Evolutionary conservation across 2,888 invertebrate genomes (phyloP).

Genomic region (Amphipoea lucens): DNA sequence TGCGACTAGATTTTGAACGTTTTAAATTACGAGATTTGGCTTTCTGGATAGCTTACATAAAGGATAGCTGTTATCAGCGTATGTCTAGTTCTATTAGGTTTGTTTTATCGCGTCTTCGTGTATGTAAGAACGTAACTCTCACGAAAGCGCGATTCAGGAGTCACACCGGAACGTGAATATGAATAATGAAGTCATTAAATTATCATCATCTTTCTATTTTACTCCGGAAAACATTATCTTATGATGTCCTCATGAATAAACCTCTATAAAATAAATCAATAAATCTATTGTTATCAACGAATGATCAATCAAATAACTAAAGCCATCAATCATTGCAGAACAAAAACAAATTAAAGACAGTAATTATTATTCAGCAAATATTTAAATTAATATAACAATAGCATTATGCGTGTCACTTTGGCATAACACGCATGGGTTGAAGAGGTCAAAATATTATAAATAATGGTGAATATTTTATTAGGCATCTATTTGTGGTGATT

Average conservation of each 20-base stretch:
- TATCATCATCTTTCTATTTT: neutral
- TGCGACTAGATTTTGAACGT: no score
- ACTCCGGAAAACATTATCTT: neutral
- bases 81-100: no score
- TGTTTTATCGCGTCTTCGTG: no score
- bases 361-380: neutral
- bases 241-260: neutral
- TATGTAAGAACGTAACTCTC: no score
- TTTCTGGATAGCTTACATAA: no score
- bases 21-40: no score
- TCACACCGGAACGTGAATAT: no score
- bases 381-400: conserved; percentile 36
- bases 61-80: no score
- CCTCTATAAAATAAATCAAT: conserved; percentile 10
- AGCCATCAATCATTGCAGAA: conserved; percentile 19
- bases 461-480: conserved; percentile 19
- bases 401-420: neutral
- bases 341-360: conserved; percentile 6
- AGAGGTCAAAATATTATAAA: conserved; percentile 23
- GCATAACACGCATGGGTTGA: neutral
- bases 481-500: conserved; percentile 4
- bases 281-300: neutral
- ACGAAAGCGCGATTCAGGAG: no score
- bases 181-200: neutral
- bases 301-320: conserved; percentile 12